These are phyloP conservation scores for Eupithecia dodoneata DNA, from an alignment of 2,888 invertebrate species.

Conservation along the genomic window DNA sequence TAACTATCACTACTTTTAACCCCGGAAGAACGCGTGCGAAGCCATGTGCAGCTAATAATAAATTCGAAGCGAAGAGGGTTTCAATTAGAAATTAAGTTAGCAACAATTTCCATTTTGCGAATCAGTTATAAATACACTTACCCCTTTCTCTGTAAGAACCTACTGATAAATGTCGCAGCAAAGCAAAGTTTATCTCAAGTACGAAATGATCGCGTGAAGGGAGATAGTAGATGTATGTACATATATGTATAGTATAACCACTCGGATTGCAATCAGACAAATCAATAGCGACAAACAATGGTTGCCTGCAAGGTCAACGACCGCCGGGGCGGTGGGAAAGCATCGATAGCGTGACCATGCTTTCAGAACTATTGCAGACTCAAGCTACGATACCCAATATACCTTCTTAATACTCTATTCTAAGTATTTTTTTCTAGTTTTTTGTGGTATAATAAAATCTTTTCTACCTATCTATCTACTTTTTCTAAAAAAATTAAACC, in stretches of 20 bases:
- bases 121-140: too few species aligned
- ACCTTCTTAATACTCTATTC: too few species aligned
- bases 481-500: too few species aligned
- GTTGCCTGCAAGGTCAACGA: constrained; percentile 9
- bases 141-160: neutral
- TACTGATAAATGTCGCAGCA: neutral
- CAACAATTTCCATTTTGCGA: neutral
- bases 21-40: neutral
- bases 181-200: neutral
- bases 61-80: neutral
- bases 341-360: neutral
- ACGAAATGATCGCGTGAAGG: neutral
- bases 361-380: neutral
- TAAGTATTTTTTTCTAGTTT: too few species aligned
- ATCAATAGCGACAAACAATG: constrained; percentile 35
- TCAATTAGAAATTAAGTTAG: neutral
- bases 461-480: too few species aligned
- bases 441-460: too few species aligned
- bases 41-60: neutral
- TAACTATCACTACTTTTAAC: too few species aligned
- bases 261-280: constrained; percentile 20
- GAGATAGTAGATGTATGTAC: neutral
- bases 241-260: neutral
- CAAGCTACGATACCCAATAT: neutral
- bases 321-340: constrained; percentile 8